These are phyloP conservation scores for Taphrorychus bicolor DNA, from an alignment of 2,888 invertebrate species.

Conservation along the genomic window DNA sequence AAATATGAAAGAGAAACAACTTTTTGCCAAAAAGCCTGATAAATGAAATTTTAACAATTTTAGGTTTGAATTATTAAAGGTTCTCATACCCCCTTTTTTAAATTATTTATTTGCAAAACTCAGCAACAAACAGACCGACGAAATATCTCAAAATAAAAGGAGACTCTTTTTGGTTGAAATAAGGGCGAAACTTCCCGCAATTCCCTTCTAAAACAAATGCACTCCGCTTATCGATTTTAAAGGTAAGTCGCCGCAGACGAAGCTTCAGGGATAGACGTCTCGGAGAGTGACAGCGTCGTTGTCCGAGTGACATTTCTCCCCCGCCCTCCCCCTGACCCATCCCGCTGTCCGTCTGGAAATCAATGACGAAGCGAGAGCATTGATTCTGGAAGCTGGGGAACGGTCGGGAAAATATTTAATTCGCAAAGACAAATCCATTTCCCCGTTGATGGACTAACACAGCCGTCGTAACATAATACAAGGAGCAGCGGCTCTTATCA, in stretches of 20 bases:
- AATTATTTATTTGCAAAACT: background rate
- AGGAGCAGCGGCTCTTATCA: background rate
- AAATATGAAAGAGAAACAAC: no score
- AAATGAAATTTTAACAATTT: no score
- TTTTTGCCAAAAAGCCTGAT: no score
- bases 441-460: no score
- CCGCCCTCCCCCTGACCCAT: slow-evolving; percentile 13
- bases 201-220: slow-evolving; percentile 6
- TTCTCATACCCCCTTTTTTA: background rate
- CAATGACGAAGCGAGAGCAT: slow-evolving; percentile 44
- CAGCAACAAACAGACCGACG: background rate
- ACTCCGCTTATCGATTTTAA: slow-evolving; percentile 23
- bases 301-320: slow-evolving; percentile 49
- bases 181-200: background rate
- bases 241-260: slow-evolving; percentile 33
- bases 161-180: background rate
- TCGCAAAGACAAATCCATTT: background rate
- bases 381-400: slow-evolving; percentile 15
- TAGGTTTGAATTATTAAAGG: no score
- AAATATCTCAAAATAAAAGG: no score
- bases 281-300: slow-evolving; percentile 54
- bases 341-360: slow-evolving; percentile 47
- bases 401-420: slow-evolving; percentile 7
- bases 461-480: no score
- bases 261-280: slow-evolving; percentile 49